A percentile compares a stretch with the other conserved stretches of the same genome.
Conservation (phyloP, 2,797 vertebrate species). For the Malurus leucopterus region DNA sequence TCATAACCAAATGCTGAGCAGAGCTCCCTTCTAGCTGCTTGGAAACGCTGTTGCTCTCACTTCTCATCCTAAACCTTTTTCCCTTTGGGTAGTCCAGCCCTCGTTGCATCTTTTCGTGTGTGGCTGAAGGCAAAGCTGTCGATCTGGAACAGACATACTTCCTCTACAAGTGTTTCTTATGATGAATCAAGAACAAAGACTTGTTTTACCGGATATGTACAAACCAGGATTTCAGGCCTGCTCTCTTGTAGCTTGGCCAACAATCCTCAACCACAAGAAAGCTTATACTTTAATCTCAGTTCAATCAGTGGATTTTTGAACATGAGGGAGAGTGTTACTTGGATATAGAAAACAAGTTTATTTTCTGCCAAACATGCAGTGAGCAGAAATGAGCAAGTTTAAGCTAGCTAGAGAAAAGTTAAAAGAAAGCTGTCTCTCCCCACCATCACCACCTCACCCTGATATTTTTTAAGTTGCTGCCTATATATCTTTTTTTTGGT, state of each 20-base stretch:
- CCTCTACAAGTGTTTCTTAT: not conserved
- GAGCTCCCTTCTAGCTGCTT: not conserved
- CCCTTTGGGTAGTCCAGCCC: not conserved
- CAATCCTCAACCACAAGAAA: conserved; percentile 47
- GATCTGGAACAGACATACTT: not conserved
- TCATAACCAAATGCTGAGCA: not conserved
- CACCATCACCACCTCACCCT: not conserved
- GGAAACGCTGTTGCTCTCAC: not conserved
- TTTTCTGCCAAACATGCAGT: conserved; percentile 17
- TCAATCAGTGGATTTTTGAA: conserved; percentile 30
- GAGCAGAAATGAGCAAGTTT: conserved; percentile 11
- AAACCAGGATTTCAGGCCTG: conserved; percentile 2
- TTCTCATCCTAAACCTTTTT: not conserved
- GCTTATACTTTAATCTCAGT: conserved; percentile 41
- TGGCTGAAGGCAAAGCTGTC: not conserved
- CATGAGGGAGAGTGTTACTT: conserved; percentile 33
- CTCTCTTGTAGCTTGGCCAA: conserved; percentile 29
- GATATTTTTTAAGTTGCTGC: not conserved
- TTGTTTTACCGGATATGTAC: not conserved
- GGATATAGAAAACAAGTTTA: not conserved
- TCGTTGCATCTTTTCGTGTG: not conserved
- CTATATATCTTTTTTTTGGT: not conserved
- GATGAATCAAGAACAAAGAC: conserved; percentile 19
- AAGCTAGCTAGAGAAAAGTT: conserved; percentile 26
- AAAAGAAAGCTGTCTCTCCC: not conserved